These are phyloP conservation scores for Crotalus horridus DNA, from an alignment of 2,113 vertebrate genomes.

Conservation along the genomic window DNA sequence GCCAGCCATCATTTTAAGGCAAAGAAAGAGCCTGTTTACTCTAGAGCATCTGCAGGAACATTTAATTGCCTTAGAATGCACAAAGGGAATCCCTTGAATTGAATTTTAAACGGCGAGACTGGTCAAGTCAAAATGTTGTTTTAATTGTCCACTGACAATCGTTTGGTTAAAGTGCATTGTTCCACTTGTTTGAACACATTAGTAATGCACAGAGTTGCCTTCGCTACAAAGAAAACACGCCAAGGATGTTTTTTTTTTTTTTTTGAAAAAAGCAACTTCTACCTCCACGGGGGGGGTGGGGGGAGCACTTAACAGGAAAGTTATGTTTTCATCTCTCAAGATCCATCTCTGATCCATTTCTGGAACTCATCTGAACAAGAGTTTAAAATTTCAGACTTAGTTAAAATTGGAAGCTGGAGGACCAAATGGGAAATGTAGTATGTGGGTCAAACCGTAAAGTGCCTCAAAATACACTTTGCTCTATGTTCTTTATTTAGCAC, in stretches of 20 bases:
- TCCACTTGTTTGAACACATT: conserved; percentile 20
- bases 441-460: neutral
- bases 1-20: neutral
- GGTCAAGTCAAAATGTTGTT: conserved; percentile 47
- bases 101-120: conserved; percentile 37
- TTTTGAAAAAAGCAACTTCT: neutral
- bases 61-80: conserved; percentile 32
- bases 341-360: neutral
- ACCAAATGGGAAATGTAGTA: neutral
- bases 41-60: conserved; percentile 23
- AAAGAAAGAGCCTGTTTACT: conserved; percentile 14
- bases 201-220: neutral
- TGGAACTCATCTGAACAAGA: neutral
- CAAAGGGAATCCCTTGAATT: conserved; percentile 35
- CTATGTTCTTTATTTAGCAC: neutral
- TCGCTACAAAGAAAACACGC: neutral
- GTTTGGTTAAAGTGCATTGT: conserved; percentile 11
- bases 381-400: neutral
- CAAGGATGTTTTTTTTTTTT: neutral
- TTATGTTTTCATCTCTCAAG: neutral
- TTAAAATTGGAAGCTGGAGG: neutral
- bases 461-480: neutral
- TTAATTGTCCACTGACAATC: conserved; percentile 44
- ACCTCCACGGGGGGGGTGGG: neutral
- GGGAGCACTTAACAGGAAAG: neutral